Evolutionary conservation across 2,113 vertebrate species (phyloP), one percentile per base, ranked within the genome.

Genomic region (Cyprinodon brontotheroides): DNA sequence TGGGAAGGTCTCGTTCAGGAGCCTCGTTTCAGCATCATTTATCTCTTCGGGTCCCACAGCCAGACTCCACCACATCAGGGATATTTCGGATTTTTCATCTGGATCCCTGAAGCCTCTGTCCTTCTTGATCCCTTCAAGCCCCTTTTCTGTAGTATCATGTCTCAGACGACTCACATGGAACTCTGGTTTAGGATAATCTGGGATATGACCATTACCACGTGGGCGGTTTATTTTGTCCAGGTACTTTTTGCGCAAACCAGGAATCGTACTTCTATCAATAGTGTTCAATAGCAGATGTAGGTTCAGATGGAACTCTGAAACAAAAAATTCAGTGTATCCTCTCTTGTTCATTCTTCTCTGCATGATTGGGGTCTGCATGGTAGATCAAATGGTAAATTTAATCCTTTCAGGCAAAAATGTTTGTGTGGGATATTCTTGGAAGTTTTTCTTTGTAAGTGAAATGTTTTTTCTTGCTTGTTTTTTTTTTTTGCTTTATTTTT

Each of bases 1-100:
- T 0, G 77, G 77, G 60, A 1, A 68, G 2, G 8, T 70, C 4
- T n/a, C 1, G 41, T 86, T 40, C 63, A 71, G 77, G 39, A 82
- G 68, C n/a, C 75, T 78, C n/a, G 0, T 0, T 64, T 90, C 84
- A 15, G 87, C 87, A 11, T 57, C 5, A 0, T 0, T 6, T 0
- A 88, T 40, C 11, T 83, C 79, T 0, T 61, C 79, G 11, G 0
- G 65, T 29, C 45, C 64, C 40, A 88, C 70, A 9, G 3, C 13
- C 74, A 84, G 71, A 82, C 62, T 82, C 76, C 74, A 88, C 87
- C 87, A 88, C 37, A 72, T 1, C 67, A 72, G 45, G 3, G 0
- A 0, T n/a, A n/a, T n/a, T n/a, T n/a, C n/a, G n/a, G n/a, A n/a
- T n/a, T n/a, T n/a, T n/a, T 29, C 0, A 36, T 0, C 0, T 0